Conservation (phyloP, 2,113 vertebrate genomes). For the Mungos mungo region DNA sequence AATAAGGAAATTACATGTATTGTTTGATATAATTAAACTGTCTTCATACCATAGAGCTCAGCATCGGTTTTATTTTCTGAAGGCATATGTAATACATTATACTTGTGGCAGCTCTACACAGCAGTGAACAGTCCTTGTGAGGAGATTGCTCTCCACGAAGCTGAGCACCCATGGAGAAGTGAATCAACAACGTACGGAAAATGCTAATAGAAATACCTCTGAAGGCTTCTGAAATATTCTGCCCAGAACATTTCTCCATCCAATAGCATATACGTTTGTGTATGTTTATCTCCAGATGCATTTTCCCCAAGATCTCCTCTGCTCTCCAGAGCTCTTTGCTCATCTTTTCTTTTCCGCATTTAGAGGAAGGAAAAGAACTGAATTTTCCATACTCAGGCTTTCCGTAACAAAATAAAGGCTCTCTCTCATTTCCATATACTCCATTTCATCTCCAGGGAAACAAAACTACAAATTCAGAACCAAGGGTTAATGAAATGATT, state of each 20-base stretch:
- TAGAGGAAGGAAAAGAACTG: neutral
- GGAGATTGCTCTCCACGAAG: neutral
- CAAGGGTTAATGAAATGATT: neutral
- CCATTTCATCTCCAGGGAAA: neutral
- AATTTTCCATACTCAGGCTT: neutral
- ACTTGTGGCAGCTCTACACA: neutral
- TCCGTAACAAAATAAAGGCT: neutral
- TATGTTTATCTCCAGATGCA: constrained; percentile 1
- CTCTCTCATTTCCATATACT: neutral
- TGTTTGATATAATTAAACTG: constrained; percentile 30
- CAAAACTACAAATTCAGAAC: neutral
- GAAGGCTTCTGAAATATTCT: neutral
- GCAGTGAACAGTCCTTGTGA: neutral
- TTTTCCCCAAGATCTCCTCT: neutral
- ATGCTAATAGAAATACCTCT: neutral
- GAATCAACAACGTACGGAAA: neutral
- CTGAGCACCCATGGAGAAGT: neutral
- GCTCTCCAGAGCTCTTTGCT: neutral
- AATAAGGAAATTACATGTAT: constrained; percentile 15
- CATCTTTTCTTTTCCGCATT: neutral
- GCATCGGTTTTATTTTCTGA: constrained; percentile 9
- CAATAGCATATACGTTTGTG: neutral
- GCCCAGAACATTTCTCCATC: neutral
- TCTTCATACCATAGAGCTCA: constrained; percentile 16
- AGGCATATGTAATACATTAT: neutral